Evolutionary conservation across 2,888 invertebrate genomes (phyloP).

Genomic region (Acleris cristana): DNA sequence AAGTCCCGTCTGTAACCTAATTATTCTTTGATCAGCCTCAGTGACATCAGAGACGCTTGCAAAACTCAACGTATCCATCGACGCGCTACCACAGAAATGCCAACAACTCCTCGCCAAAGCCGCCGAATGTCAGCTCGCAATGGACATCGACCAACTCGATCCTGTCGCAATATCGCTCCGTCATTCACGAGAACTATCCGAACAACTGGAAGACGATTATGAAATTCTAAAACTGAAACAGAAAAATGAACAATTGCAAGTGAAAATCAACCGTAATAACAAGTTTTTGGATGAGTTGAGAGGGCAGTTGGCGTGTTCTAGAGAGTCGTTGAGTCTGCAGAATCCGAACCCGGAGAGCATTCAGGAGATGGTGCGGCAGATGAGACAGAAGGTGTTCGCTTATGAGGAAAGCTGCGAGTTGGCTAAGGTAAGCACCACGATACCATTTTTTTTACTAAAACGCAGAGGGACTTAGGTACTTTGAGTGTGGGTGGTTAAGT

Average conservation of each 20-base stretch:
- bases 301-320: conserved; percentile 63
- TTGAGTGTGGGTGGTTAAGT: background rate
- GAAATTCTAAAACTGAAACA: conserved; percentile 68
- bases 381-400: conserved; percentile 66
- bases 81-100: conserved; percentile 65
- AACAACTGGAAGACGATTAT: conserved; percentile 66
- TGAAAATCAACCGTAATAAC: conserved; percentile 66
- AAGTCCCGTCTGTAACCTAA: background rate
- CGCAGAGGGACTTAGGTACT: background rate
- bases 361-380: conserved; percentile 65
- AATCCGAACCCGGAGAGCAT: conserved; percentile 67
- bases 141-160: conserved; percentile 58
- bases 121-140: conserved; percentile 50
- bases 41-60: conserved; percentile 60
- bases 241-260: conserved; percentile 63
- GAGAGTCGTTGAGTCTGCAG: conserved; percentile 52
- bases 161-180: conserved; percentile 59
- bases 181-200: conserved; percentile 54
- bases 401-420: conserved; percentile 72
- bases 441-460: background rate
- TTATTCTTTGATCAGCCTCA: conserved; percentile 51
- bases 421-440: conserved; percentile 59
- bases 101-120: conserved; percentile 58
- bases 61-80: conserved; percentile 63
- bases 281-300: conserved; percentile 59